A percentile compares a stretch with the other conserved stretches of the same genome.
These are phyloP conservation scores for Aramus guarauna DNA, from an alignment of 2,113 vertebrate species.

Conservation along the genomic window DNA sequence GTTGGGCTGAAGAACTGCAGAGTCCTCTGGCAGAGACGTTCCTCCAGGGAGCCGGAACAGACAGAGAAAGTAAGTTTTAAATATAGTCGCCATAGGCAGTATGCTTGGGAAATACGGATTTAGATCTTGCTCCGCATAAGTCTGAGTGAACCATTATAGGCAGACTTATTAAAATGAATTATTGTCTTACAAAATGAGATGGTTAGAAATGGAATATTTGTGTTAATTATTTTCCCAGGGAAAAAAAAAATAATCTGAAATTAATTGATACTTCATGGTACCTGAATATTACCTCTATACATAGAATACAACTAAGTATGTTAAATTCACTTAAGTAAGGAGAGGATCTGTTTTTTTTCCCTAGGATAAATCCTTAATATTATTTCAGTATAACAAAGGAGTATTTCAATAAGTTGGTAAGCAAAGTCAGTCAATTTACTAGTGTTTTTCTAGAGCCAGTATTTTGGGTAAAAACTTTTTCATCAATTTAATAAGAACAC, in stretches of 20 bases:
- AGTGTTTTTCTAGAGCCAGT: background rate
- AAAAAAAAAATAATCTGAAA: background rate
- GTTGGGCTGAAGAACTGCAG: background rate
- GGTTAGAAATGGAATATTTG: background rate
- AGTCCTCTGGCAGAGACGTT: background rate
- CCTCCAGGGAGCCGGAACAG: background rate
- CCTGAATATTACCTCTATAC: background rate
- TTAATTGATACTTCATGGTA: background rate
- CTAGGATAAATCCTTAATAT: background rate
- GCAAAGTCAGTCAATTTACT: background rate
- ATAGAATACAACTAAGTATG: too few relatives aligned
- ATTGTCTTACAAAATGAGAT: background rate
- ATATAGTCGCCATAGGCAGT: background rate
- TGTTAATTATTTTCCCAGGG: background rate
- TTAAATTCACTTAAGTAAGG: background rate
- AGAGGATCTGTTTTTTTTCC: background rate
- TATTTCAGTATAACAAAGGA: background rate
- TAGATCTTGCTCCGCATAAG: background rate
- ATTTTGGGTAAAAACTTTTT: background rate
- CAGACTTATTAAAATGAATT: background rate
- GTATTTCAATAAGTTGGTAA: background rate
- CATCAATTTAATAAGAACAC: background rate
- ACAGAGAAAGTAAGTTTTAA: background rate
- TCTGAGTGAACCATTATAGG: background rate
- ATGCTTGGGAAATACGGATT: accelerated